phyloP scores from a whole-genome alignment of 2,888 invertebrate species.

The Melikaiella ostensackeni region DNA sequence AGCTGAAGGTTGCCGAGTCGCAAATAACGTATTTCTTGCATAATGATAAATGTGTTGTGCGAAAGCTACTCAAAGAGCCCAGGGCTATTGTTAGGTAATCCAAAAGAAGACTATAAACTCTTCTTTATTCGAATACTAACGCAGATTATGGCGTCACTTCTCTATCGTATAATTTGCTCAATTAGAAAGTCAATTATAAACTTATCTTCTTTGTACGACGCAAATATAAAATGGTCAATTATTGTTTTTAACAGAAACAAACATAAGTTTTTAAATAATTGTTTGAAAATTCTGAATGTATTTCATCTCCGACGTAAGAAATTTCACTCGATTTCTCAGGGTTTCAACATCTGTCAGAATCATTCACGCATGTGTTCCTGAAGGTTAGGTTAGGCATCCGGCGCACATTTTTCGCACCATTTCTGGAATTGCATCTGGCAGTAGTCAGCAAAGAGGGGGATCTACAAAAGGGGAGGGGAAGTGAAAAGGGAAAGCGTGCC shows the following conservation, averaged over 20 bases:
- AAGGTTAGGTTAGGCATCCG: conserved; percentile 32
- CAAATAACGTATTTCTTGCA: conserved; percentile 22
- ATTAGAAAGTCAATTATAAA: neutral
- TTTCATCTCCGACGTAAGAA: neutral
- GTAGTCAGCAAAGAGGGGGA: conserved; percentile 3
- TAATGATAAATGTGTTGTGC: conserved; percentile 1
- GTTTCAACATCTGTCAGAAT: conserved; percentile 4
- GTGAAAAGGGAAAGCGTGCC: conserved; percentile 63
- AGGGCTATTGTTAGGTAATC: conserved; percentile 27
- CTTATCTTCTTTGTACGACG: neutral
- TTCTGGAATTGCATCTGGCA: conserved; percentile 36
- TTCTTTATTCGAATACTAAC: neutral
- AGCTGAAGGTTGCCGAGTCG: neutral
- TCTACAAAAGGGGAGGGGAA: conserved; percentile 38
- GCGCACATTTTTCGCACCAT: conserved; percentile 34
- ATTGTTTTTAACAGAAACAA: neutral
- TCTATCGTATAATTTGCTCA: neutral
- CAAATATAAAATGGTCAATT: too few species aligned
- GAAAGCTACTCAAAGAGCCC: conserved; percentile 5
- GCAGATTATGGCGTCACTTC: neutral
- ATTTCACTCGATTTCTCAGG: neutral
- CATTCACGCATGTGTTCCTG: conserved; percentile 9
- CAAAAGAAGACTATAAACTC: neutral
- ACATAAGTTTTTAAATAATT: neutral
- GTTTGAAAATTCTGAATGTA: neutral